Conservation (phyloP, 2,888 invertebrate genomes). For the Leptinotarsa tumamoca region DNA sequence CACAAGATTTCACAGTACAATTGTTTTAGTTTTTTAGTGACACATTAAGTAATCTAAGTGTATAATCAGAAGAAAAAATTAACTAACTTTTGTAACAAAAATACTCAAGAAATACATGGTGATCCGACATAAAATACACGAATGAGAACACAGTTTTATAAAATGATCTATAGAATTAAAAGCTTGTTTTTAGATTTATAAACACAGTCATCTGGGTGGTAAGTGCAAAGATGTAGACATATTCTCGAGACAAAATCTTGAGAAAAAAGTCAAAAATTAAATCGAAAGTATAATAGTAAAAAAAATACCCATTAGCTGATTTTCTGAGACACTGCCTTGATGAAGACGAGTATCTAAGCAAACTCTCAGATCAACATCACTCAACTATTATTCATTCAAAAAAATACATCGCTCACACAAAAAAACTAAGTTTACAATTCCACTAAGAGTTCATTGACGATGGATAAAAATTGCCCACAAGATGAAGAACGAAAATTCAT, state of each 20-base stretch:
- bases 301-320: not conserved
- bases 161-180: conserved; percentile 48
- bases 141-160: conserved; percentile 48
- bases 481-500: conserved; percentile 27
- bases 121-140: conserved; percentile 47
- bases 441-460: conserved; percentile 42
- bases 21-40: conserved; percentile 54
- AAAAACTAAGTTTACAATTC: conserved; percentile 48
- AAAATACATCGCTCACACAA: conserved; percentile 49
- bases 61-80: conserved; percentile 58
- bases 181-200: conserved; percentile 42
- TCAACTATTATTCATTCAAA: conserved; percentile 49
- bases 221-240: conserved; percentile 39
- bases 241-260: not conserved
- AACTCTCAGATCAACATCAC: conserved; percentile 61
- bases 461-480: conserved; percentile 33
- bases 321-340: not conserved
- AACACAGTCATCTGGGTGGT: conserved; percentile 49
- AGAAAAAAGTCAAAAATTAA: conserved; percentile 21
- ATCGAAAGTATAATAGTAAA: conserved; percentile 11
- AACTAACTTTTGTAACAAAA: conserved; percentile 52
- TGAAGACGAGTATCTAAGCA: conserved; percentile 47
- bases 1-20: conserved; percentile 57
- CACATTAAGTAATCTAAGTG: conserved; percentile 62
- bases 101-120: conserved; percentile 56